Evolutionary conservation across 1,140 invertebrate species (phyloP).

Genomic region (Penaeus japonicus): DNA sequence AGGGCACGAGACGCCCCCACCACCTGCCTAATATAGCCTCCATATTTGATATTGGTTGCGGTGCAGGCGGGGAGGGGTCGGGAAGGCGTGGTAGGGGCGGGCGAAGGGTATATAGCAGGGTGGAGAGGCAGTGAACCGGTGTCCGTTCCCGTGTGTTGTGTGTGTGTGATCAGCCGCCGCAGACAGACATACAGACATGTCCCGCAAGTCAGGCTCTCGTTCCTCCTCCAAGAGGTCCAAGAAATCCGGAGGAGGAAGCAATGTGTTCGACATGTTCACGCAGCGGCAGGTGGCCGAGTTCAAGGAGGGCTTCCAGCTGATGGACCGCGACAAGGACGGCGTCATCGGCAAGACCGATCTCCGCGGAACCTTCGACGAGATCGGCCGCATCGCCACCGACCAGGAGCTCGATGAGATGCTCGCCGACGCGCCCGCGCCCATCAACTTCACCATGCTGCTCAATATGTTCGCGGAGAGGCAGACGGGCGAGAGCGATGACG

Average conservation of each 20-base stretch:
- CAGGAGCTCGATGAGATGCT: constrained; percentile 93
- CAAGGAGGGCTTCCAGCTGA: constrained; percentile 97
- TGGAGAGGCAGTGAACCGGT: background rate
- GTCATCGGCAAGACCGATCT: constrained; percentile 96
- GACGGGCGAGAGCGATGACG: constrained; percentile 69
- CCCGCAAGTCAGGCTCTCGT: constrained; percentile 44
- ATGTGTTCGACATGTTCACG: constrained; percentile 95
- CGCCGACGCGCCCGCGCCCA: constrained; percentile 86
- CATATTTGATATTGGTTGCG: constrained; percentile 36
- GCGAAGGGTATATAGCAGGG: constrained; percentile 38
- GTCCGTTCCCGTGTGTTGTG: background rate
- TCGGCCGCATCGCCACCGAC: constrained; percentile 87
- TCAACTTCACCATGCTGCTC: constrained; percentile 95
- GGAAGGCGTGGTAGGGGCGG: background rate
- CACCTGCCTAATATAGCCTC: constrained; percentile 32
- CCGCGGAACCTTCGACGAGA: constrained; percentile 91
- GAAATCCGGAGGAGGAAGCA: constrained; percentile 73
- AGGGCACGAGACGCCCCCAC: background rate
- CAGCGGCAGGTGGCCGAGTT: constrained; percentile 95
- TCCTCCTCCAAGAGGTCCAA: constrained; percentile 31
- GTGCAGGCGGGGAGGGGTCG: no score
- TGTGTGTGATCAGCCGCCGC: background rate
- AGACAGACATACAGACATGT: constrained; percentile 17
- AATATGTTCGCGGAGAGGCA: constrained; percentile 82
- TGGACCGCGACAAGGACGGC: constrained; percentile 98